phyloP scores from a whole-genome alignment of 2,113 vertebrate genomes.

The Sander vitreus region DNA sequence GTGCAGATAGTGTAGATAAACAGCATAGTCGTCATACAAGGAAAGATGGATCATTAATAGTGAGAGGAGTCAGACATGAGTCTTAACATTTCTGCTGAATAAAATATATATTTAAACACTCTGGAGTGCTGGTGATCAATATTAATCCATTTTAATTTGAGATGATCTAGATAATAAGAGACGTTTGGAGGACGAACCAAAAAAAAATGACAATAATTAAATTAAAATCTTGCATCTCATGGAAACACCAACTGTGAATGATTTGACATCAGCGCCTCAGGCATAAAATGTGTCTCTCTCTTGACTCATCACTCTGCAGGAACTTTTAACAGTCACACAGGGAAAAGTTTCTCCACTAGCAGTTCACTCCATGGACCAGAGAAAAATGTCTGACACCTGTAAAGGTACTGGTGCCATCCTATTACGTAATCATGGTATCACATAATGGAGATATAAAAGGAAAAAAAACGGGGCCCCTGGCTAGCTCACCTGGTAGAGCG shows the following conservation, averaged over 20 bases:
- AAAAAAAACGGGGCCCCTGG: too few species aligned
- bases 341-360: neutral
- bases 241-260: neutral
- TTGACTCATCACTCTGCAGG: neutral
- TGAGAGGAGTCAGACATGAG: neutral
- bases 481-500: too few species aligned
- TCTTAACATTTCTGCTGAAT: neutral
- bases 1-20: neutral
- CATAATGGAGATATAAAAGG: neutral
- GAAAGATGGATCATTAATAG: neutral
- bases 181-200: slow-evolving; percentile 6
- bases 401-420: neutral
- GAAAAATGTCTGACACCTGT: neutral
- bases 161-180: neutral
- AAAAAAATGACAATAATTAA: slow-evolving; percentile 1
- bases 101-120: neutral
- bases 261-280: neutral
- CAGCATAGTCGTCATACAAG: neutral
- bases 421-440: neutral
- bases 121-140: neutral
- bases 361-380: neutral
- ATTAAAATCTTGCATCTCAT: neutral
- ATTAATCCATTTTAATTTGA: slow-evolving; percentile 10
- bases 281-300: neutral
- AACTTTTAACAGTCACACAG: neutral